Evolutionary conservation across 2,888 invertebrate genomes (phyloP), one percentile per base, ranked within the genome.

Genomic region (Polymixis lichenea): DNA sequence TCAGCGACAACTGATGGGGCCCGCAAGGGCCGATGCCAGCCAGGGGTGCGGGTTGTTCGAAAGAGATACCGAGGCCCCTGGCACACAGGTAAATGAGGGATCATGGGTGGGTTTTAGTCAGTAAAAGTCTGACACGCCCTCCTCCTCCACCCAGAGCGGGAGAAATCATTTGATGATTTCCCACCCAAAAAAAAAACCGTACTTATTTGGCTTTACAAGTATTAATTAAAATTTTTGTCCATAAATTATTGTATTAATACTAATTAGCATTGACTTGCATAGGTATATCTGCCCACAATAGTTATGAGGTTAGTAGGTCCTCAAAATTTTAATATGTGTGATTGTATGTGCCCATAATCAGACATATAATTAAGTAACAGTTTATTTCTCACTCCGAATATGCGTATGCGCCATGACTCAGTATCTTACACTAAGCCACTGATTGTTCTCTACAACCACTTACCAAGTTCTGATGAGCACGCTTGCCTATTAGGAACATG

Each of bases 401-500:
- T 69, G 71, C 70, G 64, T 61, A 72, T 77, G 72, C 74, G 60
- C 64, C 77, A 83, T 86, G 83, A 83, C 84, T 87, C 78, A 81
- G 83, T 82, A 75, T 68, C 62, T 75, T 77, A 73, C 68, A 79
- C 80, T 86, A 86, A 87, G 87, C 82, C 82, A 81, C 77, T 89
- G 78, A 87, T 89, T 86, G 85, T 88, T 75, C 75, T 77, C 70
- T 78, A 69, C 80, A 28, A 72, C 75, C 71, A 77, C 73, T 83
- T 83, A 79, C 67, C 74, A 74, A 65, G 80, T 79, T 71, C 51
- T 81, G 75, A 77, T 86, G 86, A 82, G 73, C 83, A 73, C 68
- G 78, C 75, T 69, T 75, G 80, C 78, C 77, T 82, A 89, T 95
- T 94, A 93, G 88, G 89, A 91, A 87, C 91, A 91, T 94, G 92